Percentiles rank a stretch among this genome's conserved stretches.
These are phyloP conservation scores for Micropoecilia bifurca DNA, from an alignment of 2,797 vertebrate species.

Conservation along the genomic window DNA sequence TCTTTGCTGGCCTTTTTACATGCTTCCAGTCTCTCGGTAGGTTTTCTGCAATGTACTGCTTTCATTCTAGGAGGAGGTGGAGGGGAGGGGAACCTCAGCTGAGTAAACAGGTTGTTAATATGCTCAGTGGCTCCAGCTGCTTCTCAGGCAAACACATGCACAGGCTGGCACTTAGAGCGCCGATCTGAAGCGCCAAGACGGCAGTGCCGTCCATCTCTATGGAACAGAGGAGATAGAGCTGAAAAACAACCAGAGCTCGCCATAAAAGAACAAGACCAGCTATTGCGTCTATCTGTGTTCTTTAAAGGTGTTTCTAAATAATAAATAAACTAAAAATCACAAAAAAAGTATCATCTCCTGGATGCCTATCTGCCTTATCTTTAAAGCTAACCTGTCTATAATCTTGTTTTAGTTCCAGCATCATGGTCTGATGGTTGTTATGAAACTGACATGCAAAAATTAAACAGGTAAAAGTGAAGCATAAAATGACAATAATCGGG, in stretches of 20 bases:
- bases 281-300: constrained; percentile 26
- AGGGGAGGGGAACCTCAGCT: constrained; percentile 78
- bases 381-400: constrained; percentile 2
- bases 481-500: constrained; percentile 42
- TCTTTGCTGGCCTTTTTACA: constrained; percentile 47
- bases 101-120: constrained; percentile 84
- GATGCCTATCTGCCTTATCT: too few relatives aligned
- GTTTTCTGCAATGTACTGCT: constrained; percentile 47
- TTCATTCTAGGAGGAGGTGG: constrained; percentile 58
- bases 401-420: not conserved
- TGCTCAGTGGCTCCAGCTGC: constrained; percentile 78
- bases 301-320: not conserved
- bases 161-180: constrained; percentile 34
- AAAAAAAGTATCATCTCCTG: too few relatives aligned
- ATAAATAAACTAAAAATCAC: too few relatives aligned
- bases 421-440: not conserved
- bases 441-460: constrained; percentile 3
- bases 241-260: constrained; percentile 36
- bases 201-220: constrained; percentile 49
- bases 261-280: constrained; percentile 46
- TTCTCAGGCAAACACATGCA: constrained; percentile 66
- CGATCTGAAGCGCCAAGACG: constrained; percentile 57
- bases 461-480: not conserved
- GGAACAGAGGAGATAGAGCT: constrained; percentile 49
- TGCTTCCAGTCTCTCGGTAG: constrained; percentile 36